Percentiles rank a stretch among this genome's conserved stretches.
Conservation (phyloP, 2,797 vertebrate species). For the Cuculus canorus region DNA sequence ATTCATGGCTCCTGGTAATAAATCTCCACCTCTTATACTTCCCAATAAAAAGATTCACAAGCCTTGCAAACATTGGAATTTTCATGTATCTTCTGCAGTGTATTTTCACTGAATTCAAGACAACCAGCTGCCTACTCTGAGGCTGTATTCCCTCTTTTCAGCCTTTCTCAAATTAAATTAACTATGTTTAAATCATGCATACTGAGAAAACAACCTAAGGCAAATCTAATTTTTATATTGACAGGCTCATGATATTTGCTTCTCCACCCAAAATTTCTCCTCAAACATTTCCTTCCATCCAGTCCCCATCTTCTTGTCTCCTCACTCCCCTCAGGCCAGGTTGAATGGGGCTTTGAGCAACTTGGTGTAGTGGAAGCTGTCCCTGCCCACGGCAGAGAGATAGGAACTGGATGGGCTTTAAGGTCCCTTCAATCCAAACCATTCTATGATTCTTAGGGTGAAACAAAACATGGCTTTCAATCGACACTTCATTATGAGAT, state of each 20-base stretch:
- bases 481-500: background rate
- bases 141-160: background rate
- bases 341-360: no score
- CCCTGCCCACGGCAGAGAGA: no score
- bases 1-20: background rate
- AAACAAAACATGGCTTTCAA: background rate
- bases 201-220: background rate
- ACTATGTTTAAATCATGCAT: background rate
- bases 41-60: background rate
- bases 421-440: background rate
- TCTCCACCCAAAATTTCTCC: background rate
- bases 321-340: background rate
- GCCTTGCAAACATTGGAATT: background rate
- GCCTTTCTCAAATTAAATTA: background rate
- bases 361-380: no score
- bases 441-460: rapidly evolving
- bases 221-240: background rate
- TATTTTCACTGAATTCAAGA: background rate
- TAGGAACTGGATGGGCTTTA: no score
- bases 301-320: background rate
- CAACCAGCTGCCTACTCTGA: background rate
- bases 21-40: background rate
- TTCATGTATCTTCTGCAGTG: background rate
- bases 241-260: background rate
- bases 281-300: background rate